These are phyloP conservation scores for Sterna hirundo DNA, from an alignment of 2,113 vertebrate genomes.

Conservation along the genomic window DNA sequence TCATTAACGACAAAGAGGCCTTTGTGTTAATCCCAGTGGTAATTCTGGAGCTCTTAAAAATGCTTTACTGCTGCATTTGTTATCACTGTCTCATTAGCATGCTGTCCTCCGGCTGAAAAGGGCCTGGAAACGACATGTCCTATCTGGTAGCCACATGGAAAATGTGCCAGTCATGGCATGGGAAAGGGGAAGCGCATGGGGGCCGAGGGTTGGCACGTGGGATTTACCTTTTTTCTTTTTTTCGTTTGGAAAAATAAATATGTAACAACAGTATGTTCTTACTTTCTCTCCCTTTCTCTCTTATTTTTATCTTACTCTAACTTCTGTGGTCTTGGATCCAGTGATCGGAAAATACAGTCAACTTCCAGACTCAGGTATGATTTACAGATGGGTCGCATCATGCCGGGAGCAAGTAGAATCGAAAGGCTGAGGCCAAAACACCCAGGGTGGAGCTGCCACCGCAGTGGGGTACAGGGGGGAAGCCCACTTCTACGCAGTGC, in stretches of 20 bases:
- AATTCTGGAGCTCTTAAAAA: slow-evolving; percentile 2
- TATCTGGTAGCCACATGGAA: not conserved
- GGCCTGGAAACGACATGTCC: not conserved
- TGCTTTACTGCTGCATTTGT: not conserved
- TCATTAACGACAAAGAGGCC: not conserved
- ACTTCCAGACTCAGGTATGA: slow-evolving; percentile 90
- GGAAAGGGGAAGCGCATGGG: not conserved
- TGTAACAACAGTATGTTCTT: not conserved
- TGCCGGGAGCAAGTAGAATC: accelerated
- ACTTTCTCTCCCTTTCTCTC: not conserved
- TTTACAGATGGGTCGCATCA: not conserved
- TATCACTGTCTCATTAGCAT: slow-evolving; percentile 12
- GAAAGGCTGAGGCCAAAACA: not conserved
- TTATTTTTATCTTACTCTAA: not conserved
- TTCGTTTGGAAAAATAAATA: not conserved
- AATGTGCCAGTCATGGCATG: not conserved
- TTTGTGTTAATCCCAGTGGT: slow-evolving; percentile 43
- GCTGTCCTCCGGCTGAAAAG: not conserved
- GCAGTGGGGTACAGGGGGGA: not conserved
- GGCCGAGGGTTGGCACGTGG: not conserved
- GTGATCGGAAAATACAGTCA: slow-evolving; percentile 98
- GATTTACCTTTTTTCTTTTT: not conserved
- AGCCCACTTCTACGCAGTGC: not conserved
- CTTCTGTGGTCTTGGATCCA: slow-evolving; percentile 58
- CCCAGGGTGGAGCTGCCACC: not conserved